Evolutionary conservation across 1,140 invertebrate genomes (phyloP).

Genomic region (Colletes latitarsis): DNA sequence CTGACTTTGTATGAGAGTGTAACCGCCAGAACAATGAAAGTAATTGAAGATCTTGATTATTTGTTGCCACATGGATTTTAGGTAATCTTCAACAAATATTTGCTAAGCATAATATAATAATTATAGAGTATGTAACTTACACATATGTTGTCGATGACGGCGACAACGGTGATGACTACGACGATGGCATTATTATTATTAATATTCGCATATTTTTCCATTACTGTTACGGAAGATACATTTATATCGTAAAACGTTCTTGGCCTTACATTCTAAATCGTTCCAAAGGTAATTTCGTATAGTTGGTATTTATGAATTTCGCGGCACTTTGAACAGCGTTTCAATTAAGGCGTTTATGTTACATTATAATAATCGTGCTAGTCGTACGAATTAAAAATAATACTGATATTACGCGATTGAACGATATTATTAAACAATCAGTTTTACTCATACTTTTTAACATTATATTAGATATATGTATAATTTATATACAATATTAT

Average conservation of each 20-base stretch:
- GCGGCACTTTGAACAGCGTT: neutral
- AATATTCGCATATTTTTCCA: slow-evolving; percentile 56
- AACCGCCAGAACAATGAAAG: slow-evolving; percentile 79
- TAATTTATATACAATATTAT: neutral
- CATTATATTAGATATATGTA: neutral
- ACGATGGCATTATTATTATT: slow-evolving; percentile 48
- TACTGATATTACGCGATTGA: neutral
- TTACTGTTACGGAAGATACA: slow-evolving; percentile 57
- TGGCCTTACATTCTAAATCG: slow-evolving; percentile 41
- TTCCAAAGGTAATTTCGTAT: neutral
- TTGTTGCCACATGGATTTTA: slow-evolving; percentile 77
- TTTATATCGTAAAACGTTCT: slow-evolving; percentile 33
- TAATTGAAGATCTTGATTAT: slow-evolving; percentile 78
- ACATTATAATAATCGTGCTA: neutral
- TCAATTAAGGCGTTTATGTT: neutral
- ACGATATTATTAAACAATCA: neutral
- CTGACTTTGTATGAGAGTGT: slow-evolving; percentile 75
- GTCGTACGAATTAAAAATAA: neutral
- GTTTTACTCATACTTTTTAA: slow-evolving; percentile 1
- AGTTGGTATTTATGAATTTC: slow-evolving; percentile 19
- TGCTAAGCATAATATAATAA: slow-evolving; percentile 75
- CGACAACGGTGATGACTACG: slow-evolving; percentile 59
- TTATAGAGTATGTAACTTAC: slow-evolving; percentile 69
- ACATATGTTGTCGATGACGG: slow-evolving; percentile 65
- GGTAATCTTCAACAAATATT: slow-evolving; percentile 75